phyloP scores from a whole-genome alignment of 1,140 invertebrate species.

The Gonatopus flavifemur region DNA sequence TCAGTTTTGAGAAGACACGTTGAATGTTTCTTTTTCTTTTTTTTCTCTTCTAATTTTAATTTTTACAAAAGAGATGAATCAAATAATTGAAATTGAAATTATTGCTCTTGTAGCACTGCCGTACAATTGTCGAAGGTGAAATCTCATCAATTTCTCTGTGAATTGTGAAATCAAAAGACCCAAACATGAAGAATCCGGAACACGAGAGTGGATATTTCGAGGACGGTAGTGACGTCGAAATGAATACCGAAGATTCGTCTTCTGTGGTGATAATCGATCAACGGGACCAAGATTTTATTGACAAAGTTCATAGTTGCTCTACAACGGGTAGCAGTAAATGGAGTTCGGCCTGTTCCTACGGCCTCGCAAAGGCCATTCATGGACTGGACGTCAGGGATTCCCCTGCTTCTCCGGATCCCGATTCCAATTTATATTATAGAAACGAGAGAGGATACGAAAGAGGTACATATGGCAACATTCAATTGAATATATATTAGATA shows the following conservation, averaged over 20 bases:
- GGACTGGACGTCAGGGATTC: constrained; percentile 35
- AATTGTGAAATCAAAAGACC: no score
- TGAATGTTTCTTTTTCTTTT: no score
- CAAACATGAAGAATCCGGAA: constrained; percentile 46
- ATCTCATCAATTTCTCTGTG: no score
- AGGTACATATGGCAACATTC: constrained; percentile 21
- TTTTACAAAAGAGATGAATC: no score
- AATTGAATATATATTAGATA: neutral
- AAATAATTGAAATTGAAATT: no score
- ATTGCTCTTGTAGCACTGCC: no score
- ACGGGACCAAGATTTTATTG: no score
- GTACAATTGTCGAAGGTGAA: no score
- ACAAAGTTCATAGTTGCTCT: constrained; percentile 18
- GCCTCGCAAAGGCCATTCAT: constrained; percentile 30
- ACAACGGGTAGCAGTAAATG: constrained; percentile 20
- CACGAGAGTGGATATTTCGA: constrained; percentile 51
- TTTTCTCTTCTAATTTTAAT: no score
- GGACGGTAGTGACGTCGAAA: constrained; percentile 35
- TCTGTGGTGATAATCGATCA: constrained; percentile 1
- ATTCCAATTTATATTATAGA: neutral
- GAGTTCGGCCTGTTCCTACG: constrained; percentile 25
- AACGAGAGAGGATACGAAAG: constrained; percentile 11
- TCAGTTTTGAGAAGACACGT: no score
- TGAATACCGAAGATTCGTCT: neutral
- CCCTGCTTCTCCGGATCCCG: constrained; percentile 36